Conservation (phyloP, 2,888 invertebrate species). For the Nomada fucata region DNA sequence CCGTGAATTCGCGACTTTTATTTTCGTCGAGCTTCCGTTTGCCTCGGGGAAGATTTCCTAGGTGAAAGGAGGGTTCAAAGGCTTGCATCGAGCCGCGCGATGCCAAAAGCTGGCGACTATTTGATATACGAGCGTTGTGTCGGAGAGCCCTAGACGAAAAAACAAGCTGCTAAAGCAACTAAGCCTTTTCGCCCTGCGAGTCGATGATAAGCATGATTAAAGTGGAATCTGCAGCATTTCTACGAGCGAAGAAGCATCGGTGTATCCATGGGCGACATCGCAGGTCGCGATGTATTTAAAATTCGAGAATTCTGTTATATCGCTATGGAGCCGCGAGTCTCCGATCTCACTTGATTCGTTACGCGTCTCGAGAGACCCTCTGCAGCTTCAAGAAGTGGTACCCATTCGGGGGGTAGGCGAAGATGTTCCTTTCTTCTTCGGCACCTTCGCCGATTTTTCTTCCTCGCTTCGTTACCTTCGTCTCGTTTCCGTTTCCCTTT, state of each 20-base stretch:
- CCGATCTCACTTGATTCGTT: conserved; percentile 79
- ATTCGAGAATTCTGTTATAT: conserved; percentile 16
- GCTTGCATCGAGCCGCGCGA: conserved; percentile 16
- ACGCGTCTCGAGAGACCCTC: conserved; percentile 67
- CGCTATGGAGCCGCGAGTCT: conserved; percentile 36
- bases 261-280: not conserved
- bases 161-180: not conserved
- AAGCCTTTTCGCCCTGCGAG: not conserved
- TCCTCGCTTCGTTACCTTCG: conserved; percentile 77
- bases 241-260: not conserved
- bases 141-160: not conserved
- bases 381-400: conserved; percentile 55
- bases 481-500: conserved; percentile 62
- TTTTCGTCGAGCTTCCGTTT: not conserved
- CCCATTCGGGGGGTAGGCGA: conserved; percentile 52
- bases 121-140: conserved; percentile 11
- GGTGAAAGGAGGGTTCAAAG: conserved; percentile 3
- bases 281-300: not conserved
- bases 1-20: conserved; percentile 17
- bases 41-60: conserved; percentile 16
- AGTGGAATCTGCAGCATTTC: conserved; percentile 37
- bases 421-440: conserved; percentile 56
- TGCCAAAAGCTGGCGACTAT: conserved; percentile 9
- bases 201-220: conserved; percentile 34
- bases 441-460: conserved; percentile 71